Evolutionary conservation across 2,797 vertebrate genomes (phyloP).

Genomic region (Lerista edwardsae): DNA sequence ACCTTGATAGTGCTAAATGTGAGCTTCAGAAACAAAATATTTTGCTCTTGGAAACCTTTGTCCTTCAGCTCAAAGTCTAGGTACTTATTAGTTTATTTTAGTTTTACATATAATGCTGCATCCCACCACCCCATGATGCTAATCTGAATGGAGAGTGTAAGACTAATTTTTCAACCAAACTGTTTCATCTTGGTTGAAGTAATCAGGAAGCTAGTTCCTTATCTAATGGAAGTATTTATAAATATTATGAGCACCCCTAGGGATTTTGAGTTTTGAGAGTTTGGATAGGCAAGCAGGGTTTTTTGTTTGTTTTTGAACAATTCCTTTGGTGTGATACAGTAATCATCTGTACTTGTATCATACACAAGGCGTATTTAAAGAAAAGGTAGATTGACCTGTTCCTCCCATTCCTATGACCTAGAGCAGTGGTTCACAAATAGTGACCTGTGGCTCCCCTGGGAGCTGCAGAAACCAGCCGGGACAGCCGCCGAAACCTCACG

Average conservation of each 20-base stretch:
- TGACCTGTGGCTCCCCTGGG: no score
- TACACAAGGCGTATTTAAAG: neutral
- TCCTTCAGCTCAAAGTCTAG: conserved; percentile 52
- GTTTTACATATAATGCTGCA: neutral
- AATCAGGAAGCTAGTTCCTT: conserved; percentile 77
- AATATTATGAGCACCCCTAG: conserved; percentile 65
- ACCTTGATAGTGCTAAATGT: conserved; percentile 63
- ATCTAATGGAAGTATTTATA: conserved; percentile 75
- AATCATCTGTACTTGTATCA: no score
- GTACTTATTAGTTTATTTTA: conserved; percentile 10
- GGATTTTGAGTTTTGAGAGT: neutral
- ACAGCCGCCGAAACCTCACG: no score
- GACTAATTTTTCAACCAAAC: conserved; percentile 76
- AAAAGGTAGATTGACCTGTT: neutral
- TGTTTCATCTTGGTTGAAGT: conserved; percentile 50
- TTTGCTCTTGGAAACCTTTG: conserved; percentile 52
- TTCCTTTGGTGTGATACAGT: neutral
- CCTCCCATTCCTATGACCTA: neutral
- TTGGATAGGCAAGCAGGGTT: no score
- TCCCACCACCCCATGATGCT: conserved; percentile 8
- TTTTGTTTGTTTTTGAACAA: neutral
- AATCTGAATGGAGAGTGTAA: conserved; percentile 73
- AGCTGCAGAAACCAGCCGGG: no score
- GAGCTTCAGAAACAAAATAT: conserved; percentile 62
- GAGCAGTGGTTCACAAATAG: no score